Conservation (phyloP, 2,113 vertebrate species). For the Chaenogobius annularis region DNA sequence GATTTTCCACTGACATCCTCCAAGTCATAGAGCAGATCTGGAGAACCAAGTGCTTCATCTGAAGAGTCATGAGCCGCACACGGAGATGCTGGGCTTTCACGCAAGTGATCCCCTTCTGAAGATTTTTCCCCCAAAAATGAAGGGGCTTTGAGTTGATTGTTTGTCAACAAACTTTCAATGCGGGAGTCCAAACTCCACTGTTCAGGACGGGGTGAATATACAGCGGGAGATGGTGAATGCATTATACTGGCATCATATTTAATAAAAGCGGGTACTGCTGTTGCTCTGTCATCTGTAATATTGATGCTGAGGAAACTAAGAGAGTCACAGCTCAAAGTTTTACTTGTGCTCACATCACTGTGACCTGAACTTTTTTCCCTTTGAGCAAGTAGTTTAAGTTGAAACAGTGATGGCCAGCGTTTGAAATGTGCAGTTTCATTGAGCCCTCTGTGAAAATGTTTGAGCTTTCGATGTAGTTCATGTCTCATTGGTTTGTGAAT, state of each 20-base stretch:
- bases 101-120: conserved; percentile 78
- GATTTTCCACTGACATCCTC: conserved; percentile 79
- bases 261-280: conserved; percentile 58
- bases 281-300: conserved; percentile 75
- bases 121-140: conserved; percentile 78
- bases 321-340: conserved; percentile 58
- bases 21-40: conserved; percentile 53
- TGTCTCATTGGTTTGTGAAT: conserved; percentile 50
- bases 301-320: conserved; percentile 54
- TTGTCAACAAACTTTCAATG: conserved; percentile 93
- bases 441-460: conserved; percentile 44
- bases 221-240: conserved; percentile 14
- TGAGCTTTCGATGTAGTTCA: conserved; percentile 42
- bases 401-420: conserved; percentile 64
- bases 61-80: conserved; percentile 67
- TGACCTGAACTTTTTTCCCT: conserved; percentile 66
- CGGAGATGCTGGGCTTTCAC: conserved; percentile 86
- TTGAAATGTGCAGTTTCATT: conserved; percentile 77
- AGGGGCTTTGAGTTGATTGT: conserved; percentile 78
- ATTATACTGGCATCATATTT: conserved; percentile 21
- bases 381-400: conserved; percentile 75
- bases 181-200: conserved; percentile 89
- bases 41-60: conserved; percentile 58
- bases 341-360: conserved; percentile 46
- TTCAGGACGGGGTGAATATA: conserved; percentile 76